Evolutionary conservation across 2,797 vertebrate genomes (phyloP), one percentile per base, ranked within the genome.

Genomic region (Bucorvus abyssinicus): DNA sequence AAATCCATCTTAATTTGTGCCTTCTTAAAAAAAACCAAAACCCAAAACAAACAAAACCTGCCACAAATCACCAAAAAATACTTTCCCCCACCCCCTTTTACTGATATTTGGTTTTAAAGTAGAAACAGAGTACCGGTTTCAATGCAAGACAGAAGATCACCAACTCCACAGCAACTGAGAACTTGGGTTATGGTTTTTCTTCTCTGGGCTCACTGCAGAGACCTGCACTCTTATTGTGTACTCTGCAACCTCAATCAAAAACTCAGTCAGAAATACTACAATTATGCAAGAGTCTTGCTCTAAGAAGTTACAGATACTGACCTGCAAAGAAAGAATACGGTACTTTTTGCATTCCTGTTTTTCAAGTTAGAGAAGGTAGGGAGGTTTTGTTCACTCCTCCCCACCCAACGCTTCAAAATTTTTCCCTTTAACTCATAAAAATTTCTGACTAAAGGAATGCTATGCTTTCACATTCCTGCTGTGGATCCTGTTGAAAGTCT

Each of bases 211-310:
- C 22, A 32, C 56, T 29, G 19, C 32, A 85, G 42, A 87, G 26
- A 83, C 7, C 49, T 50, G 34, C 30, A 38, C 2, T 71, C 9
- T 34, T 16, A 26, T 0, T 67, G 30, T 1, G 2, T 8, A 19
- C 23, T 74, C 77, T 49, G 24, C 70, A 90, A 53, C 11, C 30
- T 12, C 52, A 52, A 74, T 11, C 32, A 77, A 75, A 86, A 83
- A 47, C 69, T 73, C 40, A 50, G 36, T 36, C 84, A 44, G 18
- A 83, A 87, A 60, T 65, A 47, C 2, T 50, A 44, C 1, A 61
- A 44, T 52, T 30, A 84, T 16, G 16, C 34, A 85, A 80, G 60
- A 87, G 12, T 65, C 22, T 27, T 63, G 45, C 13, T 70, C 34
- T 49, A 68, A 61, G 13, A 68, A 61, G 45, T 34, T 38, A 63